Evolutionary conservation across 2,113 vertebrate species (phyloP).

Genomic region (Helogale parvula): DNA sequence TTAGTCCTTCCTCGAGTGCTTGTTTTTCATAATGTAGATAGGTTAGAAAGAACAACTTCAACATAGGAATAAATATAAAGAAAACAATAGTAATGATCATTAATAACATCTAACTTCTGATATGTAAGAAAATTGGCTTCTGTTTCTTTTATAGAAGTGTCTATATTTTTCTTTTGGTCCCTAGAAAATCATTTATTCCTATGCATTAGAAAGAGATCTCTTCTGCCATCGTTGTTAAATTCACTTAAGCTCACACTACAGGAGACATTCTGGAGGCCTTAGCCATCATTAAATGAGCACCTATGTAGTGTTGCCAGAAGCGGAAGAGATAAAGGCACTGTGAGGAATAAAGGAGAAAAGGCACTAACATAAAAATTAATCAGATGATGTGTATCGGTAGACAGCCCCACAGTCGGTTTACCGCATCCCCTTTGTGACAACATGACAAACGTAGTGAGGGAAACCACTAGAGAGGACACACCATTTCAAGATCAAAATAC

Average conservation of each 20-base stretch:
- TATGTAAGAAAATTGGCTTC: slow-evolving; percentile 16
- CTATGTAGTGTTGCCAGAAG: neutral
- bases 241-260: slow-evolving; percentile 14
- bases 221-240: neutral
- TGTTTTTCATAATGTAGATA: neutral
- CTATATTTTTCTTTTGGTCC: neutral
- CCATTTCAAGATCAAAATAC: neutral
- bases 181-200: slow-evolving; percentile 45
- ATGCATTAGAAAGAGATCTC: neutral
- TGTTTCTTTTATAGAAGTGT: slow-evolving; percentile 39
- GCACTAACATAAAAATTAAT: neutral
- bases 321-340: slow-evolving; percentile 19
- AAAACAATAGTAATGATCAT: slow-evolving; percentile 12
- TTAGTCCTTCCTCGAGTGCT: neutral
- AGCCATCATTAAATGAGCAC: slow-evolving; percentile 55
- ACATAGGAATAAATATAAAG: neutral
- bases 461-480: neutral
- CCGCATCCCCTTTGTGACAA: neutral
- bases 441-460: neutral
- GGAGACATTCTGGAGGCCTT: neutral
- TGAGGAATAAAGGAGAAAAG: slow-evolving; percentile 49
- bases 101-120: slow-evolving; percentile 32
- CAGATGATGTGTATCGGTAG: neutral
- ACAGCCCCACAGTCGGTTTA: neutral
- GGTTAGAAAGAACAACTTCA: slow-evolving; percentile 11